Evolutionary conservation across 2,797 vertebrate genomes (phyloP).

Genomic region (Acridotheres tristis): DNA sequence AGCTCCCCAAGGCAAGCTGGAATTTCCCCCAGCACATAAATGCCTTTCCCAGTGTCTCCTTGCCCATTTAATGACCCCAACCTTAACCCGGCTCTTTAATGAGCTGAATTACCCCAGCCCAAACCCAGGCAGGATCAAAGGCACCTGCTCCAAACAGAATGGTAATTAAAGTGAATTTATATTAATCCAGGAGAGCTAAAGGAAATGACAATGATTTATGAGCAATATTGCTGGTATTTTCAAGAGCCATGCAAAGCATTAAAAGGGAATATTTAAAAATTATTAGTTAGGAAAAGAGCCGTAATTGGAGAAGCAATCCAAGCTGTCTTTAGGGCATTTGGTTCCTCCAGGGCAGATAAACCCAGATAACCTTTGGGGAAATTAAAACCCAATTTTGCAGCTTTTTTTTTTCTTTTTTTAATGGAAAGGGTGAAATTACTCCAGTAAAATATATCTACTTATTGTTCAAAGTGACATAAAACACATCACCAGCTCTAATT

Average conservation of each 20-base stretch:
- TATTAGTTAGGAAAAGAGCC: slow-evolving; percentile 57
- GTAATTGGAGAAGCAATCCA: slow-evolving; percentile 53
- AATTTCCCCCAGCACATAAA: not conserved
- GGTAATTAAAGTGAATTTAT: slow-evolving; percentile 71
- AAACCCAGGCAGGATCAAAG: slow-evolving; percentile 44
- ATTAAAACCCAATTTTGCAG: not conserved
- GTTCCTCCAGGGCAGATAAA: not conserved
- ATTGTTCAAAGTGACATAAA: not conserved
- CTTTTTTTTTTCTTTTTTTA: not conserved
- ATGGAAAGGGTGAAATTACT: not conserved
- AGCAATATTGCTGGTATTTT: slow-evolving; percentile 74
- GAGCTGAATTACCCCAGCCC: not conserved
- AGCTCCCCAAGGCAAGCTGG: not conserved
- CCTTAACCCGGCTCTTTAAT: not conserved
- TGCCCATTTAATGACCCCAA: not conserved
- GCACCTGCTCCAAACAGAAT: slow-evolving; percentile 42
- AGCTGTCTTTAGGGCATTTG: slow-evolving; percentile 1
- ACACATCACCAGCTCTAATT: not conserved
- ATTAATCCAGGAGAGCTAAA: slow-evolving; percentile 66
- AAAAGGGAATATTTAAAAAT: slow-evolving; percentile 65
- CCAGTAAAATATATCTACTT: not conserved
- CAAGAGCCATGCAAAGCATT: slow-evolving; percentile 62
- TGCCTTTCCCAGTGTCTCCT: not conserved
- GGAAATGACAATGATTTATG: slow-evolving; percentile 71
- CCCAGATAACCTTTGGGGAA: not conserved